Conservation (phyloP, 2,113 vertebrate species). For the Laticauda colubrina region DNA sequence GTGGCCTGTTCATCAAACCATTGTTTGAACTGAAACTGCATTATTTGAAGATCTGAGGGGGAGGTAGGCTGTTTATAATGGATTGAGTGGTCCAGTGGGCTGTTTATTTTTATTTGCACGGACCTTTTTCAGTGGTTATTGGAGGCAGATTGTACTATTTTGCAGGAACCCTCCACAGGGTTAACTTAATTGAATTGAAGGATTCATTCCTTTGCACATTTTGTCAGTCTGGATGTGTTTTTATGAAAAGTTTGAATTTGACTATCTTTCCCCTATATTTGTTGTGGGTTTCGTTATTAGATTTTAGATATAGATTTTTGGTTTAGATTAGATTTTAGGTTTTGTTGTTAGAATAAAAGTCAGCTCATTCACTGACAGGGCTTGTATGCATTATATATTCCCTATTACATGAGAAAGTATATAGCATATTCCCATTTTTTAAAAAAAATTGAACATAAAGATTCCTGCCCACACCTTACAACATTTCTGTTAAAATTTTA, state of each 20-base stretch:
- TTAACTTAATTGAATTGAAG: neutral
- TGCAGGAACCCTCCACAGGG: neutral
- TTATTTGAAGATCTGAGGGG: neutral
- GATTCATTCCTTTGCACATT: neutral
- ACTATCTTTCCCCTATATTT: neutral
- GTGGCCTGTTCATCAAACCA: neutral
- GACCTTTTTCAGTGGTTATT: neutral
- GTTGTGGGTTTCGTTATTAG: neutral
- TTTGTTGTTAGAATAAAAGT: neutral
- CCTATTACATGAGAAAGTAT: neutral
- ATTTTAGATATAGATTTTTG: neutral
- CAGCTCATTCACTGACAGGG: neutral
- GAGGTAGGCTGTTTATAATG: neutral
- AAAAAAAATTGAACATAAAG: neutral
- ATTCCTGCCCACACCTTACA: neutral
- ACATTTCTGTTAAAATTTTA: neutral
- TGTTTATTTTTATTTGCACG: neutral
- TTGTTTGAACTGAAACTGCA: neutral
- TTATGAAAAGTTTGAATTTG: neutral
- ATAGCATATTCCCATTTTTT: neutral
- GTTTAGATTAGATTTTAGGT: neutral
- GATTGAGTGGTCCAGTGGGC: neutral
- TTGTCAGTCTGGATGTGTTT: neutral
- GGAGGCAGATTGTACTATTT: neutral
- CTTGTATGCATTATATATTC: neutral